Percentiles rank a stretch among this genome's conserved stretches.
These are phyloP conservation scores for Australoheros facetus DNA, from an alignment of 2,797 vertebrate species.

Conservation along the genomic window DNA sequence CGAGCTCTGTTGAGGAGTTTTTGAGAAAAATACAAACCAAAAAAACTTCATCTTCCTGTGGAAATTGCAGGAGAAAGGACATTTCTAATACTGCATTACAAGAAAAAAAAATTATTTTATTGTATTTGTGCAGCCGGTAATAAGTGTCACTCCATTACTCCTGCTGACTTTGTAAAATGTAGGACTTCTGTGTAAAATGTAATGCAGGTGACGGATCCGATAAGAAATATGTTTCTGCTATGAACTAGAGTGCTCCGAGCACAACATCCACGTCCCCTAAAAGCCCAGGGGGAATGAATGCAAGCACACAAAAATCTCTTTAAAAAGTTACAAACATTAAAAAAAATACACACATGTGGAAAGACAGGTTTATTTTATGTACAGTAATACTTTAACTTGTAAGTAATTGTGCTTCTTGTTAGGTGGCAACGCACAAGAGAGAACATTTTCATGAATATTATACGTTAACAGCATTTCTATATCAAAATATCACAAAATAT, in stretches of 20 bases:
- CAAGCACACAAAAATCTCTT: background rate
- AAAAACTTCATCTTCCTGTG: background rate
- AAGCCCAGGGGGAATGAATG: background rate
- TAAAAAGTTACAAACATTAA: background rate
- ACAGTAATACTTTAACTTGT: constrained; percentile 12
- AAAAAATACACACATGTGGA: background rate
- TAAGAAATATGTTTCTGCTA: background rate
- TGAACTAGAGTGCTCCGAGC: background rate
- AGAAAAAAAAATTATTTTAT: constrained; percentile 60
- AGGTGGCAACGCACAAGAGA: background rate
- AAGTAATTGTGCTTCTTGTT: background rate
- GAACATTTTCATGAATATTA: background rate
- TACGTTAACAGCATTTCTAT: constrained; percentile 1
- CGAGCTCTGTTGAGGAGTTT: background rate
- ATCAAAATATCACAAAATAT: constrained; percentile 22
- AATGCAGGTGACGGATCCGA: background rate
- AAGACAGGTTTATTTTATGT: background rate
- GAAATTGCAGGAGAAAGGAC: background rate
- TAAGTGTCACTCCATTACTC: constrained; percentile 4
- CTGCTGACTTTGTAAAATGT: background rate
- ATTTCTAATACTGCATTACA: background rate
- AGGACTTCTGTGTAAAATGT: background rate
- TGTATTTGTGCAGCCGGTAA: constrained; percentile 46
- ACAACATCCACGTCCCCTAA: background rate
- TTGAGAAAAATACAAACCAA: background rate